Evolutionary conservation across 2,113 vertebrate species (phyloP), one percentile per base, ranked within the genome.

Genomic region (Chlamydotis undulata): DNA sequence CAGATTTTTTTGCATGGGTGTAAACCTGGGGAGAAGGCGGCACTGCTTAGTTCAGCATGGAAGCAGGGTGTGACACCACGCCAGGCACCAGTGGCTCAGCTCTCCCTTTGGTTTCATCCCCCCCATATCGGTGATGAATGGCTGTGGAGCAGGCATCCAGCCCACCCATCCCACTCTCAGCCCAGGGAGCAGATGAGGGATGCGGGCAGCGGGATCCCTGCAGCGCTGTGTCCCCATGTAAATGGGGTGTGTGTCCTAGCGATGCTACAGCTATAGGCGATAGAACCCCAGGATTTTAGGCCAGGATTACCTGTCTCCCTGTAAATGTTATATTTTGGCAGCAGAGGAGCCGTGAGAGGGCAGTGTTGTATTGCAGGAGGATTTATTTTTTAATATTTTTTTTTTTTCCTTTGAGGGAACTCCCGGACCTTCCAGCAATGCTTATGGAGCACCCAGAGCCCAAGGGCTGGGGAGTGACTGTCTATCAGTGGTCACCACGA

Each of bases 301-400:
- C 45, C 0, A 0, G 25, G 5, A 2, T 0, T 47, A 14, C 4
- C 15, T 0, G 55, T 41, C 37, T 43, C 18, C 15, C 29, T 1
- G 14, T 18, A 4, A 4, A 6, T 0, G 41, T 15, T 4, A 2
- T 3, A 0, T 29, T 52, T 24, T 0, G 56, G 28, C 47, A 33
- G 26, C 5, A 0, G 41, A 26, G 14, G 60, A 19, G 37, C 96
- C 98, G 96, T 94, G 88, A 97, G 98, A 37, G 98, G 97, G 47
- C 97, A 97, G 86, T 98, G 92, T 94, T 97, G 96, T 33, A 96
- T 68, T 85, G 93, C 94, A 25, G 83, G 92, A 81, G 71, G 41
- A 43, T 15, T 43, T 43, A 15, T 43, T 43, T 43, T 43, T 43
- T 43, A 14, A 41, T 41, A 41, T 16, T 43, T 43, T 43, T 43